A percentile compares a stretch with the other conserved stretches of the same genome.
Evolutionary conservation across 2,113 vertebrate species (phyloP).

Genomic region (Ciconia maguari): DNA sequence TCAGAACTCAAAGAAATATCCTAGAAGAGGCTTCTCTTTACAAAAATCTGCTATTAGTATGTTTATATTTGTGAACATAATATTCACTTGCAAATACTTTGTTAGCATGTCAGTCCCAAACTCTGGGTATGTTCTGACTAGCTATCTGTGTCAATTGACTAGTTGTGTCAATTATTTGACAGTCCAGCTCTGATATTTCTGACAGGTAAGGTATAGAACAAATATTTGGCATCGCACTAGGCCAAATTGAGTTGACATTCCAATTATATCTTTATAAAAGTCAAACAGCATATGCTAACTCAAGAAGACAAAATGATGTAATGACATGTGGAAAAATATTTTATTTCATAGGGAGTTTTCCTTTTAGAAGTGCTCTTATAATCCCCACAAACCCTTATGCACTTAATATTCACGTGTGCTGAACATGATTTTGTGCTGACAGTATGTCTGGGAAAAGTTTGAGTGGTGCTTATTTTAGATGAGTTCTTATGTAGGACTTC

Average conservation of each 20-base stretch:
- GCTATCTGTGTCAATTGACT: too few relatives aligned
- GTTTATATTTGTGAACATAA: too few relatives aligned
- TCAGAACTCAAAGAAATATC: too few relatives aligned
- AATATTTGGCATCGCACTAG: neutral
- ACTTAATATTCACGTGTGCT: neutral
- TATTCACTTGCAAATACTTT: too few relatives aligned
- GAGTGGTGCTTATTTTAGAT: neutral
- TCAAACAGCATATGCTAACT: neutral
- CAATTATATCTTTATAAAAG: too few relatives aligned
- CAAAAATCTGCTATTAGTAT: too few relatives aligned
- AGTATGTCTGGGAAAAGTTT: neutral
- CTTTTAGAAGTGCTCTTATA: neutral
- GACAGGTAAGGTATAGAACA: neutral
- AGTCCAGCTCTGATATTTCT: too few relatives aligned
- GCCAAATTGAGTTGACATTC: neutral
- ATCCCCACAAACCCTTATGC: neutral
- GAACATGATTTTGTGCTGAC: neutral
- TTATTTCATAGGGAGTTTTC: neutral
- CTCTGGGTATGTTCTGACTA: too few relatives aligned
- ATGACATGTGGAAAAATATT: neutral
- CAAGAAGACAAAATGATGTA: neutral
- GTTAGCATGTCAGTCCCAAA: too few relatives aligned
- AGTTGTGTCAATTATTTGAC: too few relatives aligned
- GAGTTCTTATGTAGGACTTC: neutral
- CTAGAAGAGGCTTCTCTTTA: too few relatives aligned